Evolutionary conservation across 2,888 invertebrate species (phyloP), one percentile per base, ranked within the genome.

Genomic region (Clostera curtula): DNA sequence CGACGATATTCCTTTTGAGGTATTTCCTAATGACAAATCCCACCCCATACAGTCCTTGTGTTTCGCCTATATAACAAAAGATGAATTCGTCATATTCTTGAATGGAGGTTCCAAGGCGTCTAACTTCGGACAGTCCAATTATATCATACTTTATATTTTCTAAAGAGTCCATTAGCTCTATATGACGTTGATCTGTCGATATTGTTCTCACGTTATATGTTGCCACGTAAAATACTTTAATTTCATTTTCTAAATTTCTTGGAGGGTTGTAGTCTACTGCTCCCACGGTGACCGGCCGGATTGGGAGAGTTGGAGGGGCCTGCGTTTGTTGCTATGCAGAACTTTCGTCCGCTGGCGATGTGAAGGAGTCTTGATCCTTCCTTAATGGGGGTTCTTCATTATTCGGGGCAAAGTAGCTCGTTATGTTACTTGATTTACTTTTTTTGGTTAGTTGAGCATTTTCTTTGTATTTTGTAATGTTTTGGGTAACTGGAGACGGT

Each of bases 11-110:
- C 1, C 38, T 27, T 42, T 50, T 48, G 1, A 17, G 25, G 1
- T 4, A 2, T 17, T 36, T 43, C 6, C 48, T 52, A 9, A 56
- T 34, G 17, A 56, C 15, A 18, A 55, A 57, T 0, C 52, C 52
- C 1, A 55, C 38, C 0, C 48, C 50, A 28, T 46, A 25, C 13
- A 9, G 8, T 1, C 50, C 49, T 6, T 35, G 37, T 5, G 43
- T 45, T 6, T 43, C 10, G 1, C 50, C 50, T 19, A 24, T 45
- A 22, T 45, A 12, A 25, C 42, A 47, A 0, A 49, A 20, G 15
- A 52, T 46, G n/a, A 36, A 37, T 4, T 45, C 19, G 2, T 43
- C 33, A 20, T 53, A 9, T 27, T 56, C 53, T 35, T 42, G 34
- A 11, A 53, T 56, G 19, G 31, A 29, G 9, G 30, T 36, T 12